Percentiles rank a stretch among this genome's conserved stretches.
These are phyloP conservation scores for Melangyna quadrimaculata DNA, from an alignment of 2,888 invertebrate species.

Conservation along the genomic window DNA sequence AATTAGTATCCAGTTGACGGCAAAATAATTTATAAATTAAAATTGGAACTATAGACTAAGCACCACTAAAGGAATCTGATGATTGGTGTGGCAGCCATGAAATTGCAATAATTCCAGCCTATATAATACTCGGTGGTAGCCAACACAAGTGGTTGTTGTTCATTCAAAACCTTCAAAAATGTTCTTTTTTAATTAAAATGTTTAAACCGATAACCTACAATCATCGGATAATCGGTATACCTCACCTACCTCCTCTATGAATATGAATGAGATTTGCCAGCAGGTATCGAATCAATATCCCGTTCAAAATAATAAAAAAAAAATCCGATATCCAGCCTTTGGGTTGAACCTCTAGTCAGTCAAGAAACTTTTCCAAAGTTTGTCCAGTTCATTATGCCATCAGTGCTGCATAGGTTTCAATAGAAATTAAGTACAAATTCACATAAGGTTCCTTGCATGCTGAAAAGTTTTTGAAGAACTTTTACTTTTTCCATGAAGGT, in stretches of 20 bases:
- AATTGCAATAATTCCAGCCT: no score
- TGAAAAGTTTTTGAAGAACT: slow-evolving; percentile 57
- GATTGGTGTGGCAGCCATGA: no score
- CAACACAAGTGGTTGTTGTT: no score
- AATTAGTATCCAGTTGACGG: no score
- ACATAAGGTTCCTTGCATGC: slow-evolving; percentile 57
- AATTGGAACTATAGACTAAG: no score
- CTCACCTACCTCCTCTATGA: neutral
- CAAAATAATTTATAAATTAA: no score
- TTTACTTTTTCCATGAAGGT: slow-evolving; percentile 28
- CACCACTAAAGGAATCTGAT: no score
- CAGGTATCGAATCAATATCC: slow-evolving; percentile 44
- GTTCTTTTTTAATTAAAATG: neutral
- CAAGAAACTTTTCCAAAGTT: slow-evolving; percentile 57
- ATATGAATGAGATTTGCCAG: neutral
- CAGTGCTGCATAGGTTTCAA: slow-evolving; percentile 62
- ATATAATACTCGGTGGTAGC: no score
- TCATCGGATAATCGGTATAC: neutral
- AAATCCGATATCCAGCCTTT: neutral
- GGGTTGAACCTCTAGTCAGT: slow-evolving; percentile 20
- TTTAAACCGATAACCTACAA: neutral
- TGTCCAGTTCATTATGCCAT: slow-evolving; percentile 66
- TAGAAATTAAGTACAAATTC: slow-evolving; percentile 61
- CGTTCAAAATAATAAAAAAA: slow-evolving; percentile 17
- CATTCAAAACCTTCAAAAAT: no score